phyloP scores from a whole-genome alignment of 2,113 vertebrate species.

The Phalacrocorax aristotelis region DNA sequence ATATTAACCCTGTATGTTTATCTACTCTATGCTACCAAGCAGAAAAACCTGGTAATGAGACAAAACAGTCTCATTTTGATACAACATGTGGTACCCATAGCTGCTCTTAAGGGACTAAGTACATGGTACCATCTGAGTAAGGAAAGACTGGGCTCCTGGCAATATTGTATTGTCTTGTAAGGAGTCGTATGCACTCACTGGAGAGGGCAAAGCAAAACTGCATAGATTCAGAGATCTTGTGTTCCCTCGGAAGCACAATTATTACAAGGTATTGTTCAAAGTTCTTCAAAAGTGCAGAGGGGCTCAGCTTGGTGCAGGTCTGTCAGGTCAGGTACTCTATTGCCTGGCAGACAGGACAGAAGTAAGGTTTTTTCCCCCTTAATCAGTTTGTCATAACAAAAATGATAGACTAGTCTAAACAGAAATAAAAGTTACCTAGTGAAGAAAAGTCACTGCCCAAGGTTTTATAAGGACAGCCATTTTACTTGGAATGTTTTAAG shows the following conservation, averaged over 20 bases:
- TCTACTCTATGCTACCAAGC: neutral
- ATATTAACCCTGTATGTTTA: neutral
- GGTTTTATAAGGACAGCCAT: neutral
- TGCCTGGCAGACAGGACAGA: neutral
- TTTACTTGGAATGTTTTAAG: neutral
- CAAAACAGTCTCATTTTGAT: neutral
- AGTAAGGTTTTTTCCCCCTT: neutral
- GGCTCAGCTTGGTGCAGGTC: neutral
- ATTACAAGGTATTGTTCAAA: neutral
- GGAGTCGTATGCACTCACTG: rapidly evolving
- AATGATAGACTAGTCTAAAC: neutral
- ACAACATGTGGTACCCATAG: too few relatives aligned
- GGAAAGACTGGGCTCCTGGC: neutral
- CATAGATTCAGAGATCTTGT: neutral
- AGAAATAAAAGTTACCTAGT: neutral
- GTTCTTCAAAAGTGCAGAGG: neutral
- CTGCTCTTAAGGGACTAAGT: neutral
- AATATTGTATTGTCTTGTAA: rapidly evolving
- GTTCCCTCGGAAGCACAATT: neutral
- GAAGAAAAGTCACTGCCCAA: neutral
- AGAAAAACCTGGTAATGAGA: neutral
- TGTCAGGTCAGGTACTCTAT: neutral
- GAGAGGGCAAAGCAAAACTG: neutral
- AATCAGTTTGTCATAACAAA: neutral
- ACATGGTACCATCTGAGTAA: neutral